A percentile compares a stretch with the other conserved stretches of the same genome.
Conservation (phyloP, 2,113 vertebrate genomes). For the Gallinago media region DNA sequence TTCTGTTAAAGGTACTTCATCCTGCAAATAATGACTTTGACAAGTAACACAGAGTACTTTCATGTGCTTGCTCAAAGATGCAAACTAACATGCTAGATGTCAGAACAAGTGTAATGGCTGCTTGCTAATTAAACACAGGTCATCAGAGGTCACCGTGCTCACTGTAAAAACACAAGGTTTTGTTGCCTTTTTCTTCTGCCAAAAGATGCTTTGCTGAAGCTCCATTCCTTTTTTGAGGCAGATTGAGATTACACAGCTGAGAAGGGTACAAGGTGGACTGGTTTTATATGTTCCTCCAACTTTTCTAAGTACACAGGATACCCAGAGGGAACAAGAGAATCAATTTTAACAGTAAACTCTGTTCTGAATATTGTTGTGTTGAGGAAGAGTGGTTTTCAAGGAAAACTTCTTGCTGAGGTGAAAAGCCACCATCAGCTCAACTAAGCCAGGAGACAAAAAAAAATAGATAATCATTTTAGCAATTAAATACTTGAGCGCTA, state of each 20-base stretch:
- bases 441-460: not conserved
- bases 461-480: not conserved
- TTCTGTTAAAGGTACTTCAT: not conserved
- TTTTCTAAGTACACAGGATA: not conserved
- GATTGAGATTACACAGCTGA: not conserved
- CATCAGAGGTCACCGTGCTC: not conserved
- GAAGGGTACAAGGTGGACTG: not conserved
- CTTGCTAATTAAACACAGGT: not conserved
- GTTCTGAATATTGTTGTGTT: not conserved
- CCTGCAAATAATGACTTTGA: not conserved
- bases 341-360: not conserved
- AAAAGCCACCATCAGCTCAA: not conserved
- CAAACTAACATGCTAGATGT: not conserved
- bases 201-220: not conserved
- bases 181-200: not conserved
- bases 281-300: not conserved
- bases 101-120: not conserved
- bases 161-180: not conserved
- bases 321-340: not conserved
- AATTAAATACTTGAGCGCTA: not conserved
- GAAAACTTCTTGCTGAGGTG: not conserved
- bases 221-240: not conserved
- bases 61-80: not conserved
- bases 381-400: not conserved
- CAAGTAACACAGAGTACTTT: not conserved